phyloP scores from a whole-genome alignment of 2,113 vertebrate genomes.

The Tachysurus vachellii region DNA sequence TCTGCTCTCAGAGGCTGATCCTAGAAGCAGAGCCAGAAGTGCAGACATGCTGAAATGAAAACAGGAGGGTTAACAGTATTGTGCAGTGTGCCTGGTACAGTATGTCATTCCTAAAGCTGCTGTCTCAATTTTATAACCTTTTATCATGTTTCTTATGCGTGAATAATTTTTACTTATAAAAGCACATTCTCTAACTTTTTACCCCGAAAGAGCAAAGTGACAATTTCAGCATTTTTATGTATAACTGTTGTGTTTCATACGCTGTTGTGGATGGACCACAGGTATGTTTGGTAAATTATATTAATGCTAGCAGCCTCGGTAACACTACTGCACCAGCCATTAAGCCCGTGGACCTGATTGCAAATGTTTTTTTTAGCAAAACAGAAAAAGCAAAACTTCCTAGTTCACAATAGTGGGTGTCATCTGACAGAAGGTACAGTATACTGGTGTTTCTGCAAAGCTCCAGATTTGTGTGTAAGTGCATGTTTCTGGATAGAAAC shows the following conservation, averaged over 20 bases:
- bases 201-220: not conserved
- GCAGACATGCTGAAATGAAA: conserved; percentile 1
- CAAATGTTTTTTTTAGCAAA: not conserved
- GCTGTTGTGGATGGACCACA: not conserved
- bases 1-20: conserved; percentile 6
- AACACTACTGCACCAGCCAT: not conserved
- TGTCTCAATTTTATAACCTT: not conserved
- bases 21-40: not conserved
- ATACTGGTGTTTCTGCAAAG: too few relatives aligned
- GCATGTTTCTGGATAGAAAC: too few relatives aligned
- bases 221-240: not conserved
- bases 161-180: not conserved
- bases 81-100: not conserved
- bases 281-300: not conserved
- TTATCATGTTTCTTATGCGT: not conserved
- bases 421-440: too few relatives aligned
- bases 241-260: not conserved
- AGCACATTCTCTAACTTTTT: not conserved
- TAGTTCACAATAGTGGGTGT: not conserved
- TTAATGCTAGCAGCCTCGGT: not conserved
- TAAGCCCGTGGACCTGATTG: not conserved
- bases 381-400: not conserved
- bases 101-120: not conserved
- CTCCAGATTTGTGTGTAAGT: too few relatives aligned
- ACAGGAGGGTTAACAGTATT: not conserved